These are phyloP conservation scores for Anticlea derivata DNA, from an alignment of 2,888 invertebrate genomes.

Conservation along the genomic window DNA sequence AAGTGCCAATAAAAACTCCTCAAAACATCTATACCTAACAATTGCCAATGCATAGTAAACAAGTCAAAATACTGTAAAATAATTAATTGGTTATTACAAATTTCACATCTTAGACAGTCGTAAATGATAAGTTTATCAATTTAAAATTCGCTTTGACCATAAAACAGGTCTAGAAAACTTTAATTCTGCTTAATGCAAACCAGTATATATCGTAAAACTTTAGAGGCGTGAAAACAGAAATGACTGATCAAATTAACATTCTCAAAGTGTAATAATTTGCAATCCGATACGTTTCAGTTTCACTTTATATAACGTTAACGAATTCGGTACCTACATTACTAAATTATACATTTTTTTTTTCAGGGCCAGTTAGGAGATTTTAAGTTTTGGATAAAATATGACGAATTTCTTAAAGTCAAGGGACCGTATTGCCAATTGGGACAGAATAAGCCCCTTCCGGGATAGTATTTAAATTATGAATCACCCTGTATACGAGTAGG, in stretches of 20 bases:
- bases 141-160: constrained; percentile 31
- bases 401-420: too few species aligned
- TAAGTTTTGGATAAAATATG: too few species aligned
- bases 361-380: too few species aligned
- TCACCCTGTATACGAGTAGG: too few species aligned
- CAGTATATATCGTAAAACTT: constrained; percentile 25
- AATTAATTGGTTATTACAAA: constrained; percentile 9
- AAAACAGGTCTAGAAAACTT: constrained; percentile 27
- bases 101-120: constrained; percentile 6
- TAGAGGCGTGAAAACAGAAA: constrained; percentile 36
- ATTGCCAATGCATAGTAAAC: too few species aligned
- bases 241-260: constrained; percentile 31
- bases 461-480: too few species aligned
- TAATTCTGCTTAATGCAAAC: constrained; percentile 22
- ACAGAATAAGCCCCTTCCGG: too few species aligned
- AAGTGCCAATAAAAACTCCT: too few species aligned
- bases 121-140: constrained; percentile 20
- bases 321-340: not conserved
- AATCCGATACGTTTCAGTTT: constrained; percentile 5
- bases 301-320: not conserved
- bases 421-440: too few species aligned
- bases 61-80: not conserved
- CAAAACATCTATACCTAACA: too few species aligned
- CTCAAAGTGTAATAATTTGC: not conserved
- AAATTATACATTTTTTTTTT: too few species aligned